Base-by-base conservation (phyloP, 2,797 vertebrate species). In the Pseudomugil tenellus region DNA sequence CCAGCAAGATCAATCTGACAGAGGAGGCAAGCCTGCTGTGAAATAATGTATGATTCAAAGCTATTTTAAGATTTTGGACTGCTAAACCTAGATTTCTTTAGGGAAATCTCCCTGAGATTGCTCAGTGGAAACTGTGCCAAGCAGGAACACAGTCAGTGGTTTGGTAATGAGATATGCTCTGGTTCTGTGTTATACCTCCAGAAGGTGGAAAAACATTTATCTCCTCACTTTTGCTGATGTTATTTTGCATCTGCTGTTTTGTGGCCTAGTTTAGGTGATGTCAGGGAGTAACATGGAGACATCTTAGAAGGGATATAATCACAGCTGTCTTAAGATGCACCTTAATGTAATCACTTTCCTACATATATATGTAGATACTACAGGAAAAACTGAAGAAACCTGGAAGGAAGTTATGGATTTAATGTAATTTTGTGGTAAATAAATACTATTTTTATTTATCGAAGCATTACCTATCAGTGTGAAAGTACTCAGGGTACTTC, bases 1-100 rank as follows among this genome's bases (percentile, higher is more conserved):
- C 65, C 54, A 59, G 77, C 69, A 71, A 84, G 77, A 48, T 66
- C 58, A 69, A 80, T 80, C 79, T 90, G 87, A 88, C 75, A 89
- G 74, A 74, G 73, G 67, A 74, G 68, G 63, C 72, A 79, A 59
- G 57, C 72, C 80, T 68, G 72, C 69, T 73, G 70, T 84, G 85
- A 79, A 92, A 92, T 91, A 92, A 93, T 93, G 85, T 68, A 92
- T 91, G 88, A 92, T 87, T 90, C 77, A 69, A 84, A 84, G 82
- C 89, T 93, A 92, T 92, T 94, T 93, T 89, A 88, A 87, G 90
- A 79, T 54, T 52, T 74, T 43, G 41, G 70, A 77, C 70, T 79
- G 72, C 79, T 86, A 86, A 90, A 88, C 79, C 85, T 80, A 83
- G 79, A 84, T 88, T 87, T 86, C 81, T 86, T 84, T 81, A 59